Evolutionary conservation across 2,113 vertebrate species (phyloP), one percentile per base, ranked within the genome.

Genomic region (Dascyllus trimaculatus): DNA sequence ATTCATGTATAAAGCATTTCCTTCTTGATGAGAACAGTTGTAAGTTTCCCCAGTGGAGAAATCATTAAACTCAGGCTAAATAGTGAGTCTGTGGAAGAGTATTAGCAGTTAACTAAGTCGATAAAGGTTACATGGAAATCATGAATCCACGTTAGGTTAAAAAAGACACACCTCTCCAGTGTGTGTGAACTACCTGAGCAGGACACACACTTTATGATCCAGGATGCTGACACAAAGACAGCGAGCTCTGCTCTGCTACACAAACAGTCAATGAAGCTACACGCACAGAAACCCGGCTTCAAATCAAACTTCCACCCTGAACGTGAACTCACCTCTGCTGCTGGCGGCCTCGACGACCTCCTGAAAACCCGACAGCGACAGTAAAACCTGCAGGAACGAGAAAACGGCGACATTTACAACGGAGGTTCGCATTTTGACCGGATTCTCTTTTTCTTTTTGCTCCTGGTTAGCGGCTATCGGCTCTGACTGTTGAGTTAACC

Each of bases 311-410:
- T 49, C 24, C n/a, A 63, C 52, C 17, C 1, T 5, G 32, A 35
- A 58, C 14, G 14, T 22, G 8, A 13, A 83, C 90, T 90, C 88
- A 95, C 95, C 95, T 92, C 38, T 89, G 0, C 84, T 71, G 19
- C 81, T 74, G 11, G 80, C 89, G 9, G 91, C 91, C 2, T 89
- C 80, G 0, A 82, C 84, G 1, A 85, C 84, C 6, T 87, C 70
- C 0, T 79, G 85, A n/a, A 91, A 78, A 54, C 58, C 75, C n/a
- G 84, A 83, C 17, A 90, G 11, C 11, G 58, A 80, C 57, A 93
- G 49, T 1, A 94, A 83, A 24, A 88, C 21, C 1, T 90, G 88
- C 5, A 91, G 21, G 24, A 90, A 56, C 0, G 83, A 91, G 19
- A 92, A 73, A 26, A 93, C 38, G 0, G 71, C 71, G 24, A 94